A percentile compares a stretch with the other conserved stretches of the same genome.
phyloP scores from a whole-genome alignment of 2,888 invertebrate species.

The Mythimna loreyi region DNA sequence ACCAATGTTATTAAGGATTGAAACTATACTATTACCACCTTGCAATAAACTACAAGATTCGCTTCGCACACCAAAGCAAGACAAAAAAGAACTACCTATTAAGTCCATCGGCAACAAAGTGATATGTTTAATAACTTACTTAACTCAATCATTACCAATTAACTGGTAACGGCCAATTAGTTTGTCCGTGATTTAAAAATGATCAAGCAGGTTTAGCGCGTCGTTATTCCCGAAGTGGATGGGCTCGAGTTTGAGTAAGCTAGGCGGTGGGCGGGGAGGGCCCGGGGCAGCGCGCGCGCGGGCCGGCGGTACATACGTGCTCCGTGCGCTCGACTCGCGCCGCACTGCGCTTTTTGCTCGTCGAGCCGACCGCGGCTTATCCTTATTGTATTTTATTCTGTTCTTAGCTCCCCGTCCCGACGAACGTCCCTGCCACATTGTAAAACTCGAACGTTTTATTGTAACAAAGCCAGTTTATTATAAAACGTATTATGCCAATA shows the following conservation, averaged over 20 bases:
- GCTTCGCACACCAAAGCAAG: slow-evolving; percentile 9
- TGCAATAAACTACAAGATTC: not conserved
- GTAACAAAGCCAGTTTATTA: slow-evolving; percentile 73
- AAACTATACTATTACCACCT: not conserved
- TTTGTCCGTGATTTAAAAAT: slow-evolving; percentile 58
- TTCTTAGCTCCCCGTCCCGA: slow-evolving; percentile 82
- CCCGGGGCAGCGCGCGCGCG: slow-evolving; percentile 48
- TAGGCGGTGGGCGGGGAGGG: slow-evolving; percentile 77
- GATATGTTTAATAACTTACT: slow-evolving; percentile 61
- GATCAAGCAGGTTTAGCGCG: slow-evolving; percentile 63
- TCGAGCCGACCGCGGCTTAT: slow-evolving; percentile 75
- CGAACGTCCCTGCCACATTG: slow-evolving; percentile 79
- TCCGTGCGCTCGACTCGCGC: slow-evolving; percentile 54
- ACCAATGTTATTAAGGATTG: not conserved
- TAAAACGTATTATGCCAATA: slow-evolving; percentile 79
- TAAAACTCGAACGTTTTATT: slow-evolving; percentile 67
- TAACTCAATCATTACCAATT: slow-evolving; percentile 60
- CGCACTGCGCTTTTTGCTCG: slow-evolving; percentile 74
- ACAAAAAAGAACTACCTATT: slow-evolving; percentile 29
- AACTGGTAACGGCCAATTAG: slow-evolving; percentile 59
- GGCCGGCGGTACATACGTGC: slow-evolving; percentile 52
- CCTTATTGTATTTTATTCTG: slow-evolving; percentile 87
- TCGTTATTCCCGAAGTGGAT: slow-evolving; percentile 63
- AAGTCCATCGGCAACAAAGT: slow-evolving; percentile 32
- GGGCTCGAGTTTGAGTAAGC: slow-evolving; percentile 71